These are phyloP conservation scores for Bos taurus DNA, from an alignment of 2,113 vertebrate genomes.

Conservation along the genomic window DNA sequence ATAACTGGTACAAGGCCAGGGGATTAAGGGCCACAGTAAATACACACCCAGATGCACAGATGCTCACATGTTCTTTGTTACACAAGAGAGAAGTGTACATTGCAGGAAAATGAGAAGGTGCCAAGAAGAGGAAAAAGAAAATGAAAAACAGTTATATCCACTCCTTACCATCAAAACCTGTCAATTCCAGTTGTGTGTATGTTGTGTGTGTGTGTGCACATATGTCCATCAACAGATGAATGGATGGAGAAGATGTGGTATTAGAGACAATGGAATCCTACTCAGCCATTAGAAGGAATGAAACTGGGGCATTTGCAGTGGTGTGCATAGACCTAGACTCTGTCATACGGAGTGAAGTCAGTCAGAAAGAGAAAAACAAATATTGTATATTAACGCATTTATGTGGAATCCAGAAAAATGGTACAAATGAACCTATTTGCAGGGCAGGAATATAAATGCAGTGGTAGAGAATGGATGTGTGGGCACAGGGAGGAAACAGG, in stretches of 20 bases:
- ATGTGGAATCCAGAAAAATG: background rate
- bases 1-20: background rate
- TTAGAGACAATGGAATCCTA: background rate
- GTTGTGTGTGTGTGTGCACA: rapidly evolving
- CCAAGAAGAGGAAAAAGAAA: background rate
- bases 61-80: background rate
- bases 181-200: background rate
- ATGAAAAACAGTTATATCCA: background rate
- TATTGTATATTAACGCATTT: background rate
- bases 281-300: background rate
- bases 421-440: background rate
- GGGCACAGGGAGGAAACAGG: background rate
- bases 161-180: background rate
- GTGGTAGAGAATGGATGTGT: background rate
- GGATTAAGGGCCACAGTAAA: background rate
- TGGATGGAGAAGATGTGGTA: background rate
- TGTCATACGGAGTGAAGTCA: background rate
- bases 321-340: background rate
- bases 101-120: background rate
- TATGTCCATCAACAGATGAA: background rate
- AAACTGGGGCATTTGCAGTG: background rate
- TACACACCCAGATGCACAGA: background rate
- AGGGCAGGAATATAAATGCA: background rate
- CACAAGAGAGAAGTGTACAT: background rate
- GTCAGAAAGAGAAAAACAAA: background rate